Evolutionary conservation across 2,797 vertebrate genomes (phyloP), one percentile per base, ranked within the genome.

Genomic region (Sphaeramia orbicularis): DNA sequence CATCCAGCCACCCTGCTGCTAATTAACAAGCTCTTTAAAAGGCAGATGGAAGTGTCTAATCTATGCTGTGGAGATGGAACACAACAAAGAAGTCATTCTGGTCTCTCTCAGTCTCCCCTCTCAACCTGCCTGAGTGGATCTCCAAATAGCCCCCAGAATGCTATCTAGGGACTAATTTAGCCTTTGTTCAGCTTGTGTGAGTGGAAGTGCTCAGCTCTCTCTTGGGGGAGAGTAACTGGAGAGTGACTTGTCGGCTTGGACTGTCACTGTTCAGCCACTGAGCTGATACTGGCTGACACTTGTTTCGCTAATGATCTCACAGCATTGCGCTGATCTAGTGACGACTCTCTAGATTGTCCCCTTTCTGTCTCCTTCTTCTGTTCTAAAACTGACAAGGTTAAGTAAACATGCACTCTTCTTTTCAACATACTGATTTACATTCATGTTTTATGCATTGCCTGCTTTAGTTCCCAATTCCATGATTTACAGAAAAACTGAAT

Each of bases 181-280:
- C 53, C 79, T 78, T 79, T 82, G 78, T 88, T 83, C 74, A 68
- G 58, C 69, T 56, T 71, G 77, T 85, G 78, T 85, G 81, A 86
- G 71, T 65, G 57, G 76, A 75, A 79, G 69, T 32, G 15, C 21
- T 64, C 71, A 47, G 59, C 55, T 69, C 58, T 75, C 83, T 78
- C 78, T 57, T 21, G 63, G 74, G 74, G 76, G 30, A 61, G 71
- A 80, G 76, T 64, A 69, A 76, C 67, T 65, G 74, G 62, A 67
- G 70, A 81, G 65, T 7, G 57, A 74, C 56, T 60, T 13, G 61
- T 61, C 80, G 76, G 65, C 69, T 66, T 66, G 37, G 44, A 75
- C 65, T 59, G 60, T 71, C 69, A 43, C 79, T 62, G 71, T 82
- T 73, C 79, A 81, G 66, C 77, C 80, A 79, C 21, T 47, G 45